Conservation (phyloP, 2,113 vertebrate genomes). For the Saiga tatarica region DNA sequence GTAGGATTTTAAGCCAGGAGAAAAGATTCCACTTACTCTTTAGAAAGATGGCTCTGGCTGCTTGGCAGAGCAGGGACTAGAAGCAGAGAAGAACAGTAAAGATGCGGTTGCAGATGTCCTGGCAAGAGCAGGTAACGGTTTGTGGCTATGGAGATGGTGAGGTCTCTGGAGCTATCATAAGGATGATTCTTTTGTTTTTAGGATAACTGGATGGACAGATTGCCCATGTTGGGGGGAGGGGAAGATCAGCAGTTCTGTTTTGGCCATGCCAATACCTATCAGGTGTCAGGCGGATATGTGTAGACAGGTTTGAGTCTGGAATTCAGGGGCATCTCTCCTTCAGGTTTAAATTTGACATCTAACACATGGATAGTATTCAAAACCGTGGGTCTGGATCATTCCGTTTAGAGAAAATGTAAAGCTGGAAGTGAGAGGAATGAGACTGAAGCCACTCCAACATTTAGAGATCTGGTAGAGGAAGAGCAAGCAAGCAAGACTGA, state of each 20-base stretch:
- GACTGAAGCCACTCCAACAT: neutral
- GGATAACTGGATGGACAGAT: neutral
- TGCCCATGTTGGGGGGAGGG: neutral
- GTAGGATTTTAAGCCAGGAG: neutral
- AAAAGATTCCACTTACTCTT: neutral
- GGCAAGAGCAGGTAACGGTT: neutral
- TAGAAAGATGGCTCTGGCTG: neutral
- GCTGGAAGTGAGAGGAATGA: neutral
- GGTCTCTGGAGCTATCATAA: neutral
- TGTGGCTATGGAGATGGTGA: neutral
- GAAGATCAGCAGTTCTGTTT: neutral
- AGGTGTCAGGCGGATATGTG: neutral
- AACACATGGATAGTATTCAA: neutral
- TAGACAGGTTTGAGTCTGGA: neutral
- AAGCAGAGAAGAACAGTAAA: neutral
- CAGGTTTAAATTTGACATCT: neutral
- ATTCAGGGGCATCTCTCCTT: neutral
- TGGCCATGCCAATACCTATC: neutral
- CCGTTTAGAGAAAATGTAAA: neutral
- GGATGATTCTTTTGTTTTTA: neutral
- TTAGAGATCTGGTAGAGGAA: neutral
- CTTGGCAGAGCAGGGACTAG: neutral
- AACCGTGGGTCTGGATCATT: neutral
- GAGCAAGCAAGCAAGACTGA: neutral
- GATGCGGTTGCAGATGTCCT: neutral